Percentiles rank a stretch among this genome's conserved stretches.
phyloP scores from a whole-genome alignment of 2,797 vertebrate genomes.

The Leptoclinus maculatus region DNA sequence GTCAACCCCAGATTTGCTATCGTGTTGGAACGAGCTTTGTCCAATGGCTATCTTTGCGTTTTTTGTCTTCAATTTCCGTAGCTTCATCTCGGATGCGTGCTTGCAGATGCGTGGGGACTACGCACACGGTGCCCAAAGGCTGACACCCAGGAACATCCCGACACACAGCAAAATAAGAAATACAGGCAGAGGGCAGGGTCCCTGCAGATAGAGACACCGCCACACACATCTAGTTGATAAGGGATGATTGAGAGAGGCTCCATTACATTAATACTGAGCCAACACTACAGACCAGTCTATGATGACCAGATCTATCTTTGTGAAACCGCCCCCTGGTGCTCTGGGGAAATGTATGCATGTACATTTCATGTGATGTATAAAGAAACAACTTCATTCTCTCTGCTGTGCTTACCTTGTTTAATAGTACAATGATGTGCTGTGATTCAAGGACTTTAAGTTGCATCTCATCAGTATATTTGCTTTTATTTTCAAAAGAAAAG shows the following conservation, averaged over 20 bases:
- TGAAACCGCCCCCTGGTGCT: slow-evolving; percentile 1
- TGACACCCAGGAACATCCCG: not conserved
- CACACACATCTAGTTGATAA: not conserved
- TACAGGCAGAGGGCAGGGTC: not conserved
- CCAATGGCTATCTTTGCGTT: not conserved
- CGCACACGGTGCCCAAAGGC: not conserved
- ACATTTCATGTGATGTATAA: slow-evolving; percentile 20
- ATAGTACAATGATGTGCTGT: slow-evolving; percentile 5
- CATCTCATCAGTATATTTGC: slow-evolving; percentile 30
- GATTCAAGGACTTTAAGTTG: slow-evolving; percentile 4
- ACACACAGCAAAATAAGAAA: not conserved
- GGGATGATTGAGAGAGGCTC: not conserved
- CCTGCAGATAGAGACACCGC: not conserved
- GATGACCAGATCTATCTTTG: not conserved
- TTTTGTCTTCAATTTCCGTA: not conserved
- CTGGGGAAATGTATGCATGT: slow-evolving; percentile 4
- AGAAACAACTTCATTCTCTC: not conserved
- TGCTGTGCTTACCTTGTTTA: slow-evolving; percentile 8
- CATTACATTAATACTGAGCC: not conserved
- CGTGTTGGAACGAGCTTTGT: not conserved
- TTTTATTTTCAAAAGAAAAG: slow-evolving; percentile 35
- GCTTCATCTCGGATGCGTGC: not conserved
- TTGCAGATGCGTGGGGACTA: not conserved
- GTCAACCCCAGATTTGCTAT: not conserved
- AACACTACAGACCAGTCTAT: not conserved